Percentiles rank a stretch among this genome's conserved stretches.
These are phyloP conservation scores for Marronus borbonicus DNA, from an alignment of 2,888 invertebrate species.

Conservation along the genomic window DNA sequence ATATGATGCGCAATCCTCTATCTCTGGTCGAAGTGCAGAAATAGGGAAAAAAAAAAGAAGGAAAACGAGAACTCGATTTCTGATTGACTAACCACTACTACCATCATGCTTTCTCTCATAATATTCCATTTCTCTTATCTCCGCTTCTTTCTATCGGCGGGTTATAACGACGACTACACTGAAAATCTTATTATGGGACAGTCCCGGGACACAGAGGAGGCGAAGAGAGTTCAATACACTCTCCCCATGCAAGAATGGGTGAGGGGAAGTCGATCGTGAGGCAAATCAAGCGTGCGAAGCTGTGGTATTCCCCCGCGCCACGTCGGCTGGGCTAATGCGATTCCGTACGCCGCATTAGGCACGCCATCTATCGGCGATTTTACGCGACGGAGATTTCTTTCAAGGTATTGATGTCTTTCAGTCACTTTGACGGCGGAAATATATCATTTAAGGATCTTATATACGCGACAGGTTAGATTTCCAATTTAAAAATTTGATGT, in stretches of 20 bases:
- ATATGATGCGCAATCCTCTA: background rate
- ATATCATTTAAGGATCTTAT: background rate
- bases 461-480: no score
- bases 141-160: background rate
- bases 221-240: background rate
- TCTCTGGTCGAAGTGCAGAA: background rate
- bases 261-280: background rate
- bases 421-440: slow-evolving; percentile 5
- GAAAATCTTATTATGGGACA: background rate
- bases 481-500: no score
- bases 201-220: background rate
- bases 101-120: background rate
- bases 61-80: background rate
- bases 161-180: slow-evolving; percentile 1
- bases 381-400: slow-evolving; percentile 14
- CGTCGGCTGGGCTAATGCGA: slow-evolving; percentile 32
- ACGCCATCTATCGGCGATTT: slow-evolving; percentile 47
- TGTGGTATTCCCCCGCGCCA: background rate
- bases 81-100: background rate
- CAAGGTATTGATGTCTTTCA: background rate
- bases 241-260: background rate
- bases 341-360: slow-evolving; percentile 41
- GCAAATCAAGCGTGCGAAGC: background rate
- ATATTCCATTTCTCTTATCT: slow-evolving; percentile 14
- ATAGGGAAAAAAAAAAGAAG: no score